Evolutionary conservation across 2,113 vertebrate species (phyloP).

Genomic region (Zapus hudsonius): DNA sequence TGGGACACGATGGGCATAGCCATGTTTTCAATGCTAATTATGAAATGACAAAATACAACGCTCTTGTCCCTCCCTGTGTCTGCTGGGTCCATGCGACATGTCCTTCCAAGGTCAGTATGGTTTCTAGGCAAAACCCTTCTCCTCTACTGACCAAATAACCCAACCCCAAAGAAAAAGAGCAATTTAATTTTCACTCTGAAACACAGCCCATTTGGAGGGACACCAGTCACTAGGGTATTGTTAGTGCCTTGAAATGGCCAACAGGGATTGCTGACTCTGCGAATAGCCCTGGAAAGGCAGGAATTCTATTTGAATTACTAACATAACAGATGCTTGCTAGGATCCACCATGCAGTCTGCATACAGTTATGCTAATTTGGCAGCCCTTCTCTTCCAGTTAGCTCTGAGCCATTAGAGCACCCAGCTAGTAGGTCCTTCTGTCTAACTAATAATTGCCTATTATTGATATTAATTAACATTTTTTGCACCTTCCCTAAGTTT

Average conservation of each 20-base stretch:
- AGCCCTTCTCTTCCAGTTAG: constrained; percentile 95
- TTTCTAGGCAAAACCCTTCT: constrained; percentile 26
- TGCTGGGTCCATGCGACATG: neutral
- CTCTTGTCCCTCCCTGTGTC: neutral
- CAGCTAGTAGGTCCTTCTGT: constrained; percentile 99
- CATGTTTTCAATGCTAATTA: constrained; percentile 40
- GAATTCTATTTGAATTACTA: constrained; percentile 99
- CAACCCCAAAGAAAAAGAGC: constrained; percentile 74
- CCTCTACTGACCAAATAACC: constrained; percentile 33
- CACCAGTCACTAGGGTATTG: constrained; percentile 91
- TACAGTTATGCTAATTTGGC: constrained; percentile 99
- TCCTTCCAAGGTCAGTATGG: constrained; percentile 47
- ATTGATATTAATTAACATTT: constrained; percentile 99
- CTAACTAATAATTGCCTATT: constrained; percentile 99
- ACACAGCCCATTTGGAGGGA: constrained; percentile 89
- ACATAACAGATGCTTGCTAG: constrained; percentile 99
- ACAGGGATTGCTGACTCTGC: constrained; percentile 97
- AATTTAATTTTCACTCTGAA: constrained; percentile 83
- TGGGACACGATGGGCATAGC: neutral
- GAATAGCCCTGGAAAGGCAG: constrained; percentile 93
- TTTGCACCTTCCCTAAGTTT: constrained; percentile 95
- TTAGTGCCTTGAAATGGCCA: constrained; percentile 92
- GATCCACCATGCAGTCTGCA: constrained; percentile 93
- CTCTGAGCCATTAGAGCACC: constrained; percentile 97
- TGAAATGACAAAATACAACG: constrained; percentile 2